Evolutionary conservation across 2,113 vertebrate species (phyloP), one percentile per base, ranked within the genome.

Genomic region (Xiphophorus maculatus): DNA sequence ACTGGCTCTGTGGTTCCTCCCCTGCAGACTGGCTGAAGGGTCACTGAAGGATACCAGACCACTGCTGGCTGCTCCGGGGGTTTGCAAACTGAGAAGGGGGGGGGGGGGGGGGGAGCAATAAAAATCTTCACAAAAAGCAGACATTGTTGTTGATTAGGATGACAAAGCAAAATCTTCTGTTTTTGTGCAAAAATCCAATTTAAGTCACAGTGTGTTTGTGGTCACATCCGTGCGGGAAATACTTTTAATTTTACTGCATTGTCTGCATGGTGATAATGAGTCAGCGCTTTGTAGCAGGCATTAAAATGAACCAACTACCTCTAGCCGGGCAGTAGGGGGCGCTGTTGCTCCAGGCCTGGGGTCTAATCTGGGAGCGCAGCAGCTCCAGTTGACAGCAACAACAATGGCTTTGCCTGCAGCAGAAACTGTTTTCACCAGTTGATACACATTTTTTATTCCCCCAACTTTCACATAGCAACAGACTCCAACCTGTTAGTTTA

Each of bases 281-380:
- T 92, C 89, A 90, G 88, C 88, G 74, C 84, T 81, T 87, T 63
- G 35, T 66, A 35, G 84, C 84, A 68, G 77, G 77, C 74, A 40
- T 12, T 30, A 35, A 69, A 29, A 9, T 28, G 29, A 5, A 67
- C 71, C 28, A 30, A 22, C 14, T 37, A 9, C n/a, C 60, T 29
- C 3, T 30, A 15, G 7, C 8, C 3, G 44, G 85, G 85, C 93
- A 85, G 86, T 85, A 94, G 94, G 94, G 93, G 93, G 91, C 88
- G 80, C 81, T 94, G 93, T 93, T 87, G 92, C 71, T 91, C 88
- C 90, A 88, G 80, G 63, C 32, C 32, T n/a, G 32, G 2, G 58
- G 11, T 25, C 70, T 78, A 72, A 77, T 69, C 77, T 61, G 54
- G 68, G 83, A 87, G 71, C 66, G 65, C 0, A 84, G 73, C 74